These are phyloP conservation scores for Eremophila alpestris DNA, from an alignment of 2,797 vertebrate species.

Conservation along the genomic window DNA sequence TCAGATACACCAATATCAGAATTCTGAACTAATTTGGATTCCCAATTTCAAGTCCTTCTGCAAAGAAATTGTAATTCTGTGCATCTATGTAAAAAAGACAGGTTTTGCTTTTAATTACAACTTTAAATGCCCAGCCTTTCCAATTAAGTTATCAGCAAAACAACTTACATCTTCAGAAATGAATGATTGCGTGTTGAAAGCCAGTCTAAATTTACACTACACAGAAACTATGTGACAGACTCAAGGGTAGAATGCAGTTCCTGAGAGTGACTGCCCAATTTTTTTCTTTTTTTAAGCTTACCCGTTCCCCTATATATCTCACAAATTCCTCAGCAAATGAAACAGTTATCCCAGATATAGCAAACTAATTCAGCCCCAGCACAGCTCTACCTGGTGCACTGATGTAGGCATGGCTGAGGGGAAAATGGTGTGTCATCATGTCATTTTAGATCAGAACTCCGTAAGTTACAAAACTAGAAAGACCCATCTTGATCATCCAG, in stretches of 20 bases:
- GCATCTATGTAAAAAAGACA: not conserved
- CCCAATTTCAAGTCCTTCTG: not conserved
- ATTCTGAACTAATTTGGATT: not conserved
- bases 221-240: not conserved
- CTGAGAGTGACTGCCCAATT: not conserved
- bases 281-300: not conserved
- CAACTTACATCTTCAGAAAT: not conserved
- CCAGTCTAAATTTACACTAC: not conserved
- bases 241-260: not conserved
- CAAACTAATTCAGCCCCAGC: not conserved
- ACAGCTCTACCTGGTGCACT: conserved; percentile 20
- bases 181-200: not conserved
- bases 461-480: conserved; percentile 1
- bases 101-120: not conserved
- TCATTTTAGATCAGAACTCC: conserved; percentile 41
- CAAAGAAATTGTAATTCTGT: not conserved
- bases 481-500: conserved; percentile 45
- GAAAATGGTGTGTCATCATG: not conserved
- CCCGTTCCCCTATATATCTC: not conserved
- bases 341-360: not conserved
- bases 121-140: not conserved
- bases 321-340: not conserved
- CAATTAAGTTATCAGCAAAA: not conserved
- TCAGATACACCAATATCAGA: not conserved
- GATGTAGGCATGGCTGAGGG: not conserved